Evolutionary conservation across 2,797 vertebrate genomes (phyloP).

Genomic region (Vultur gryphus): DNA sequence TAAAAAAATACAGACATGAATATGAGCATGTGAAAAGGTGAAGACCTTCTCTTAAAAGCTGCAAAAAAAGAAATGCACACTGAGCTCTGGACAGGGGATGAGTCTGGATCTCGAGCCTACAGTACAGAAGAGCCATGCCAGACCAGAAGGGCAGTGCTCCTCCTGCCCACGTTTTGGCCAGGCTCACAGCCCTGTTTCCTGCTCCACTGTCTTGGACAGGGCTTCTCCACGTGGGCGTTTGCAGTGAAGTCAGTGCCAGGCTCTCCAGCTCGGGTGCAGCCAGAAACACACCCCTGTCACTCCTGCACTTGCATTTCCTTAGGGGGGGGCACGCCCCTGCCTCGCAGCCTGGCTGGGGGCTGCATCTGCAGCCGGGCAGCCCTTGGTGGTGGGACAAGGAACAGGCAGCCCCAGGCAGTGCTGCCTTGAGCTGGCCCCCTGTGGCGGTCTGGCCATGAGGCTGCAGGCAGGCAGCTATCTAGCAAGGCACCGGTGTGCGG

Average conservation of each 20-base stretch:
- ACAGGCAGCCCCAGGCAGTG: not conserved
- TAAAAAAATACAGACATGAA: not conserved
- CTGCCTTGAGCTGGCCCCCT: not conserved
- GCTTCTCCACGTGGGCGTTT: not conserved
- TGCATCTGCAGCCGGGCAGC: not conserved
- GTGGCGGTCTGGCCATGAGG: rapidly evolving
- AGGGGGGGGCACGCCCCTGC: rapidly evolving
- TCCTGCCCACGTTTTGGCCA: not conserved
- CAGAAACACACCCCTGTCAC: not conserved
- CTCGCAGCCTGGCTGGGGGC: rapidly evolving
- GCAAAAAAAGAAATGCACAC: not conserved
- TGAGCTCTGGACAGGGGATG: not conserved
- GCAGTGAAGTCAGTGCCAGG: not conserved
- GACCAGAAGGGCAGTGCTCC: not conserved
- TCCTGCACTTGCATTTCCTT: not conserved
- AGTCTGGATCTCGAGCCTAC: not conserved
- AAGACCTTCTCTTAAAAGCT: not conserved
- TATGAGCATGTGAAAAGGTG: not conserved
- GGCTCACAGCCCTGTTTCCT: not conserved
- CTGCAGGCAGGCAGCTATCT: not conserved
- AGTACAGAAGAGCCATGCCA: not conserved
- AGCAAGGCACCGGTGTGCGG: not conserved
- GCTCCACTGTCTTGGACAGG: not conserved
- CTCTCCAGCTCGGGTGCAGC: not conserved
- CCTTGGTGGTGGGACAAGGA: not conserved